Base-by-base conservation (phyloP, 2,113 vertebrate species). In the Rana temporaria region DNA sequence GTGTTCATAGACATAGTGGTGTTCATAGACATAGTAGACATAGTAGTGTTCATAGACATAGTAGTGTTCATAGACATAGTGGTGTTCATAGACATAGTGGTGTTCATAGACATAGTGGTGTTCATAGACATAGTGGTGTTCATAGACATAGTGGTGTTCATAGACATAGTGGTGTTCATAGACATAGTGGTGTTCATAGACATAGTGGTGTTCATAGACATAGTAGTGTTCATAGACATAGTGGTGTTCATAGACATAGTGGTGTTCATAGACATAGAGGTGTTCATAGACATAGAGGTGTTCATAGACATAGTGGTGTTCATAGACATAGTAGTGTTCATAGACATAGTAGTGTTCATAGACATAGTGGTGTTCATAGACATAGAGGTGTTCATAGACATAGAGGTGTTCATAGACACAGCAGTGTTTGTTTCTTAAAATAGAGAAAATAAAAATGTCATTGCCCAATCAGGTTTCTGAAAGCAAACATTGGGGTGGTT, bases 71-170 rank as follows among this genome's bases (percentile, higher is more conserved):
- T 48, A 48, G 42, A 48, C 1, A 38, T 38, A 4, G 7, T 5
- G 6, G 4, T 8, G 5, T 60, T 60, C 26, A 30, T n/a, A 89
- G 16, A 86, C 0, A 87, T 63, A 6, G 38, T 20, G 3, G 9
- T 30, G 26, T 48, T 48, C 3, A 48, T 48, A 48, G 42, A 48
- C 1, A 38, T 38, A 4, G 7, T 5, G 6, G 4, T 8, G 5
- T 60, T 60, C 26, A 30, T n/a, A 89, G 16, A 86, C 0, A 87
- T 63, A 6, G 38, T 20, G 3, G 9, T 30, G 26, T 48, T 48
- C 3, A 48, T 48, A 48, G 42, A 48, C 1, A 38, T 38, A 4
- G 7, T 5, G 6, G 4, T 8, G 5, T 60, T 60, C 26, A 30
- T n/a, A 89, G 16, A 86, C 0, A 87, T 63, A 6, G 38, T 20